These are phyloP conservation scores for Lingula anatina DNA, from an alignment of 2,888 invertebrate genomes.

Conservation along the genomic window DNA sequence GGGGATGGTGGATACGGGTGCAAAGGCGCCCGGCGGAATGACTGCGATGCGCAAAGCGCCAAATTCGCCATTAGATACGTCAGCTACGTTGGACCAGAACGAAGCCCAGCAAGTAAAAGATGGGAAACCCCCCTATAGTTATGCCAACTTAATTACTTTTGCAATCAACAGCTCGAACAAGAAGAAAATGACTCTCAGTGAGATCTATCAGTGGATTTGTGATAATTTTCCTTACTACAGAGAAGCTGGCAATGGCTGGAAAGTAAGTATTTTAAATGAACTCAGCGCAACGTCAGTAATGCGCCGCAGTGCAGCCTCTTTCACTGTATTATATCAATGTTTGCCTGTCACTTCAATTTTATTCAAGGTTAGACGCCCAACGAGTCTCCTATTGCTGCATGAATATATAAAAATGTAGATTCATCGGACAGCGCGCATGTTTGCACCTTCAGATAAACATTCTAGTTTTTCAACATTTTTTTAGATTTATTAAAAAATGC, in stretches of 20 bases:
- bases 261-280: constrained; percentile 55
- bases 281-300: too few species aligned
- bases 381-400: too few species aligned
- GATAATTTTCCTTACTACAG: constrained; percentile 69
- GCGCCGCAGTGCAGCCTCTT: too few species aligned
- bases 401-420: too few species aligned
- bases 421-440: too few species aligned
- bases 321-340: too few species aligned
- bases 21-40: constrained; percentile 30
- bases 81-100: constrained; percentile 31
- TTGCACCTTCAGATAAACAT: too few species aligned
- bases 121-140: constrained; percentile 59
- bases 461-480: too few species aligned
- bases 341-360: too few species aligned
- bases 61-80: constrained; percentile 41
- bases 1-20: constrained; percentile 15
- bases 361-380: too few species aligned
- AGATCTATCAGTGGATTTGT: constrained; percentile 70
- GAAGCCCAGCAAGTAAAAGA: constrained; percentile 30
- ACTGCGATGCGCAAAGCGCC: constrained; percentile 35
- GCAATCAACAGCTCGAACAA: constrained; percentile 64
- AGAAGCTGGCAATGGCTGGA: constrained; percentile 67
- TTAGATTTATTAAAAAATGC: too few species aligned
- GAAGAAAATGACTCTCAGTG: constrained; percentile 69
- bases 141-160: constrained; percentile 66